Base-by-base conservation (phyloP, 2,113 vertebrate species). In the Cottus gobio region DNA sequence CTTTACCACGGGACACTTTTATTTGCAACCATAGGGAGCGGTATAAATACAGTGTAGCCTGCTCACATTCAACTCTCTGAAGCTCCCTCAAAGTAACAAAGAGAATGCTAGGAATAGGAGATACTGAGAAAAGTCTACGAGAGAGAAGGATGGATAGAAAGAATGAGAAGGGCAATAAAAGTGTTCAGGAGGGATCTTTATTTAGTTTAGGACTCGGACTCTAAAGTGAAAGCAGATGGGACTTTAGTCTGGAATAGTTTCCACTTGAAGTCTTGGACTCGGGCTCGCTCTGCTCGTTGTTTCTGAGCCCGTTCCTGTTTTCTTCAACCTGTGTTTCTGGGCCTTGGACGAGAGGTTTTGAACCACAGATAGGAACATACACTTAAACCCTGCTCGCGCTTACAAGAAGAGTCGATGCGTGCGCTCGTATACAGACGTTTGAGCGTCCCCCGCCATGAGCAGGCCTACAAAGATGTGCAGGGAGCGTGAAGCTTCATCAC, bases 141-240 rank as follows among this genome's bases (percentile, higher is more conserved):
- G 69, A 77, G 78, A 72, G 82, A 86, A 75, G 79, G 71, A 89
- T 84, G 77, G 83, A 83, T 77, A 87, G 90, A 84, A 74, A 87
- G 90, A 84, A 74, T 86, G 84, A 85, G 75, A 82, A 82, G 62
- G 76, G 87, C 87, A 93, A 90, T 93, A 94, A 93, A 94, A 93
- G 81, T 84, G 75, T 92, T 94, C 84, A 90, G 88, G 90, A 91
- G 90, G 92, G 92, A 91, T 94, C 92, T 94, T 94, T 95, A 95
- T 95, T 94, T 94, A 93, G 93, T 91, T 94, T 91, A 93, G 90
- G 91, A 90, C 87, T 90, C 84, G 83, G 84, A 80, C 90, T 90
- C 88, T 80, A 91, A 95, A 95, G 92, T 94, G 92, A 94, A 95
- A 94, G 92, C 95, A 95, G 94, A 95, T 95, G 95, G 92, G 76